phyloP scores from a whole-genome alignment of 92 coral and sea anemone species.

The Zoanthus sociatus region DNA sequence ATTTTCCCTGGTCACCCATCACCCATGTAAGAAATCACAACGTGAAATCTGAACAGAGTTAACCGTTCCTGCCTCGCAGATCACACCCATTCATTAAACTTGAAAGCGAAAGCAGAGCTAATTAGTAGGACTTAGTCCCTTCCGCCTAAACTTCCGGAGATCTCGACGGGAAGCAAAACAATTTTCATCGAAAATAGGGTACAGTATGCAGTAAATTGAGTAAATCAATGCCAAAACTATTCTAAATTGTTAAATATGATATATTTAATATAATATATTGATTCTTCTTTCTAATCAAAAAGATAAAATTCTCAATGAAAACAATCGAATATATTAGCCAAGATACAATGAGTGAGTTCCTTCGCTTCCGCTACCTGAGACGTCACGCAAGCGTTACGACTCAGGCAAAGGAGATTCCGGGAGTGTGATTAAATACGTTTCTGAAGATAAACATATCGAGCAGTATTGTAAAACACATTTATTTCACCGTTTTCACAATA shows the following conservation, averaged over 20 bases:
- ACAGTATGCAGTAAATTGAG: too few species aligned
- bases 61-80: background rate
- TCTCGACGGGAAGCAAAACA: background rate
- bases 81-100: background rate
- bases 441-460: too few species aligned
- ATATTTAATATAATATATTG: background rate
- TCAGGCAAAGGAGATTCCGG: too few species aligned
- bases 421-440: too few species aligned
- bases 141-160: background rate
- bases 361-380: too few species aligned
- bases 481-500: too few species aligned
- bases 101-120: background rate
- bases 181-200: too few species aligned
- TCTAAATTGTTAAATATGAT: too few species aligned
- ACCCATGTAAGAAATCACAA: background rate
- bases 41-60: background rate
- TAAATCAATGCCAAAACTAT: background rate
- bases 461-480: too few species aligned
- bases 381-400: too few species aligned
- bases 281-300: background rate
- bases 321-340: too few species aligned
- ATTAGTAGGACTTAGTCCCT: constrained; percentile 10
- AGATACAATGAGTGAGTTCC: too few species aligned
- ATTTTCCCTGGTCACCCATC: constrained; percentile 8
- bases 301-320: background rate